Evolutionary conservation across 2,797 vertebrate species (phyloP), one percentile per base, ranked within the genome.

Genomic region (Gallinago solitaria): DNA sequence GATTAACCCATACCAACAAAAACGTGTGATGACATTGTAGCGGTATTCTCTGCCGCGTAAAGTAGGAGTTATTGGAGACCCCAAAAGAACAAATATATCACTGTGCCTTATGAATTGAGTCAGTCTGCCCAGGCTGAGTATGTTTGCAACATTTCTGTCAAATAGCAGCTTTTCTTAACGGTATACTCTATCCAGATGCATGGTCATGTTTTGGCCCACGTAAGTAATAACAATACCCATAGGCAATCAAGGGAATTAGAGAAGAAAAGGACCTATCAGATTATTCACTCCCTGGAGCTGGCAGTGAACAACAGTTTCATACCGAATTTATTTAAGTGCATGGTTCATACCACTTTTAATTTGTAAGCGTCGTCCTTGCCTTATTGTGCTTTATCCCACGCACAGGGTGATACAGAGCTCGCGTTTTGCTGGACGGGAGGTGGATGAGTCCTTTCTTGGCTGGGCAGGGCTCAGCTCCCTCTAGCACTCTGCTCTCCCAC

Each of bases 391-490:
- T 3, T 25, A 9, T 32, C 25, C 45, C 32, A 1, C 3, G 28
- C 0, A 10, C 39, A 32, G 82, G 69, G 12, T 33, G 57, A 3
- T 16, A 5, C 1, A 18, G 47, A 50, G 64, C 12, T 25, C 28
- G 24, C 8, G 3, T 65, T 61, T 8, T 47, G 24, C 51, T 19
- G 75, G 86, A 12, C 3, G 1, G 47, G 30, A 63, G 45, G 39
- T 1, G 4, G 0, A 2, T 0, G 2, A 35, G 48, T 28, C 48
- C 60, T 30, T 35, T 24, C 56, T 57, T 2, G 11, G 32, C 64
- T 80, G 75, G 67, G 47, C 60, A 87, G 64, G 53, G 61, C 54
- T 93, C 50, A 5, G 2, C 33, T 82, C 45, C 78, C 56, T n/a
- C 12, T 8, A 48, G 74, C 63, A 32, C 68, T 70, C 25, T 61